Base-by-base conservation (phyloP, 2,888 invertebrate species). In the Eulithis testata region DNA sequence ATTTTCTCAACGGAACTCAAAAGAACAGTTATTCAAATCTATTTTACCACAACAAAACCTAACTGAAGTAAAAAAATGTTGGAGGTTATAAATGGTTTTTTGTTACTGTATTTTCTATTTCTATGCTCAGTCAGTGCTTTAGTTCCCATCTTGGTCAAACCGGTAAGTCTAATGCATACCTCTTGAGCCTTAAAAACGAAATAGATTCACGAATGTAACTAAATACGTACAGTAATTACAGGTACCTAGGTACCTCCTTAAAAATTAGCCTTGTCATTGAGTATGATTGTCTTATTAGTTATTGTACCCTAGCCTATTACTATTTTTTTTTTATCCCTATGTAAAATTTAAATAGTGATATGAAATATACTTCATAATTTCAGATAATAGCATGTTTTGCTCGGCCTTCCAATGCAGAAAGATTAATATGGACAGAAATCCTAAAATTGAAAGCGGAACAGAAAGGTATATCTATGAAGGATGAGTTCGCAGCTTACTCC, bases 401-500 rank as follows among this genome's bases (percentile, higher is more conserved):
- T 52, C 86, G 88, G 75, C 89, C 91, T 43, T 88, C 93, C 0
- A 80, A 82, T 43, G 82, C 87, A 75, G 94, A 95, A 77, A 84
- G 85, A 54, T 79, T 79, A 37, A 70, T 93, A 27, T 85, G 90
- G 77, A 73, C 78, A 6, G 86, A 94, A 77, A 85, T 94, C 47
- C 54, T 82, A 44, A 81, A 84, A 71, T 81, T 94, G 3, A 93
- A 91, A 77, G 75, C 76, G 2, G 89, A 94, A 71, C 94, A 94
- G 74, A 87, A 88, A 60, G 71, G 77, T 8, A 81, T 94, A 65
- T 94, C 93, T 8, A 94, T 94, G 87, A 94, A 94, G 66, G 94
- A 94, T 71, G 91, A 94, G 71, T 95, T 95, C 84, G 94, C 94
- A 6, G 91, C 93, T 44, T 94, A 94, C 78, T 94, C 94, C 1